A percentile compares a stretch with the other conserved stretches of the same genome.
Evolutionary conservation across 2,797 vertebrate genomes (phyloP).

Genomic region (Centropyge bicolor): DNA sequence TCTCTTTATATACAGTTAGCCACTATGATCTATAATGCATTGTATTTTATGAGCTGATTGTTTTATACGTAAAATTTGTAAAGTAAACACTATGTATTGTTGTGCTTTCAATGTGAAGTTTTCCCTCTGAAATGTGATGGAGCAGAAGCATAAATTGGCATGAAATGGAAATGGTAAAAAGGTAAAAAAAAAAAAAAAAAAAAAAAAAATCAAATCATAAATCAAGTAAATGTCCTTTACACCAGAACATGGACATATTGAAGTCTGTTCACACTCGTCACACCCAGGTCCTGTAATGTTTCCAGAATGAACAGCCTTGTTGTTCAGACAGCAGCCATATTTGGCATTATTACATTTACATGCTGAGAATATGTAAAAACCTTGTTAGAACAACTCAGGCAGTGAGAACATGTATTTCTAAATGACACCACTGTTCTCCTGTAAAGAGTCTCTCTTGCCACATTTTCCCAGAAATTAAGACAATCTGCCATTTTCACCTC

Average conservation of each 20-base stretch:
- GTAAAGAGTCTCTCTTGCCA: background rate
- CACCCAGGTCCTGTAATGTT: background rate
- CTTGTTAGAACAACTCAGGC: too few species aligned
- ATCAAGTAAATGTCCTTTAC: background rate
- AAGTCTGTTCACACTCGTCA: background rate
- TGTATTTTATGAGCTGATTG: background rate
- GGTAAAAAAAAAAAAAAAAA: too few species aligned
- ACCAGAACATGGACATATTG: background rate
- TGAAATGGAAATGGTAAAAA: too few species aligned
- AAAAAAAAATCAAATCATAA: too few species aligned
- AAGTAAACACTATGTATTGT: background rate
- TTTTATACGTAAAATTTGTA: background rate
- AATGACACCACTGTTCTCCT: constrained; percentile 20
- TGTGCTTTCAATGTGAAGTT: background rate
- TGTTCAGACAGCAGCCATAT: background rate
- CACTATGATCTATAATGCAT: background rate
- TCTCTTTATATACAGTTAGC: too few species aligned
- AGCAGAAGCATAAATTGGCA: background rate
- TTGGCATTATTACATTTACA: background rate
- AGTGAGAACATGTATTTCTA: too few species aligned
- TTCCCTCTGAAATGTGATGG: background rate
- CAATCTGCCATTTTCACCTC: constrained; percentile 32
- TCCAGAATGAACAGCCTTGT: too few species aligned
- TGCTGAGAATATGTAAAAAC: too few species aligned
- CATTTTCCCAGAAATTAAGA: constrained; percentile 35